Evolutionary conservation across 2,888 invertebrate genomes (phyloP).

Genomic region (Scrobipalpa atriplicella): DNA sequence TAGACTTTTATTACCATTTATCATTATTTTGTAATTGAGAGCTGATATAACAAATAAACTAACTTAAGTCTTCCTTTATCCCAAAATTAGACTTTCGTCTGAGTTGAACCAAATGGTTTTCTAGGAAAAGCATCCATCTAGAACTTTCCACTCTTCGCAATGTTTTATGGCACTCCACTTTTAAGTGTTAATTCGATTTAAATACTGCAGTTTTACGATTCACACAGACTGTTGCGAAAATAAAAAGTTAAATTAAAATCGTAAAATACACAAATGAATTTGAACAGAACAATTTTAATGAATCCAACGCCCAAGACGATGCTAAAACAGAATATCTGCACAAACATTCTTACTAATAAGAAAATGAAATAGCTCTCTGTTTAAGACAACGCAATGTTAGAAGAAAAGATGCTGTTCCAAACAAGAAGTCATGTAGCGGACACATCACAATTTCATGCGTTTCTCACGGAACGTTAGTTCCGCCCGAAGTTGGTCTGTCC

Average conservation of each 20-base stretch:
- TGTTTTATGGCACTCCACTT: conserved; percentile 44
- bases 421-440: conserved; percentile 26
- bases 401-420: conserved; percentile 14
- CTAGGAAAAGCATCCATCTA: conserved; percentile 23
- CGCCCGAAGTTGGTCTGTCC: conserved; percentile 58
- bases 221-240: conserved; percentile 15
- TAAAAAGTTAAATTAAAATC: not conserved
- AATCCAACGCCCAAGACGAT: not conserved
- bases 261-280: not conserved
- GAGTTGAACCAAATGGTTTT: conserved; percentile 13
- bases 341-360: not conserved
- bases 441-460: conserved; percentile 47
- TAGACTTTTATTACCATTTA: too few relatives aligned
- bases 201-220: conserved; percentile 42
- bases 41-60: too few relatives aligned
- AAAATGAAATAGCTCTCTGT: not conserved
- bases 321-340: not conserved
- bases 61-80: not conserved
- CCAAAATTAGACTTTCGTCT: not conserved
- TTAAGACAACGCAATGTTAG: conserved; percentile 9
- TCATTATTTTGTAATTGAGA: too few relatives aligned
- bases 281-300: conserved; percentile 30
- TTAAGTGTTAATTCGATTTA: conserved; percentile 64
- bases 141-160: conserved; percentile 33
- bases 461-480: conserved; percentile 59